Conservation (phyloP, 2,113 vertebrate genomes). For the Aptenodytes forsteri region DNA sequence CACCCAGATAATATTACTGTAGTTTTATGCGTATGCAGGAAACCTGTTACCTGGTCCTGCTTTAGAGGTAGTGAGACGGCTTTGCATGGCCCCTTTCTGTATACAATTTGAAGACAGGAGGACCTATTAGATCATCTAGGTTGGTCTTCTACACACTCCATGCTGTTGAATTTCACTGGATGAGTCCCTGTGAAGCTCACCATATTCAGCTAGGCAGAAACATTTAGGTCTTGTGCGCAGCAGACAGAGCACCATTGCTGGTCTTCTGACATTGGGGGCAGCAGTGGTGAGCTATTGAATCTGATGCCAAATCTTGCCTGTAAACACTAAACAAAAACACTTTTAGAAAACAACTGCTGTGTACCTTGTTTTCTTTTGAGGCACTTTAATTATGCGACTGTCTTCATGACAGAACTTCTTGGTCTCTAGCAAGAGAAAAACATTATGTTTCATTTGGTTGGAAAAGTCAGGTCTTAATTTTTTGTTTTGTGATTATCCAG, state of each 20-base stretch:
- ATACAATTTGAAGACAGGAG: background rate
- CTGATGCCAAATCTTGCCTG: background rate
- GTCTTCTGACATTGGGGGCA: background rate
- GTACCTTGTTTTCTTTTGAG: background rate
- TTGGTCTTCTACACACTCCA: background rate
- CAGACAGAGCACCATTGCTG: background rate
- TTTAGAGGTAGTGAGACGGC: fast-evolving
- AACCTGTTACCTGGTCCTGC: background rate
- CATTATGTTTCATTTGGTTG: background rate
- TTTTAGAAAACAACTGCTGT: background rate
- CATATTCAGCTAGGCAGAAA: background rate
- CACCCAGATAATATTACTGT: background rate
- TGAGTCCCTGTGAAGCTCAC: background rate
- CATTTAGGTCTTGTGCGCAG: background rate
- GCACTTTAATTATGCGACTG: background rate
- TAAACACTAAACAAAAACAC: background rate
- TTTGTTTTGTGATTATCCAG: background rate
- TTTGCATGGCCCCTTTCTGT: background rate
- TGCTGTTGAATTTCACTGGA: background rate
- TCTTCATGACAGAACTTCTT: background rate
- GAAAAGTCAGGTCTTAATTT: background rate
- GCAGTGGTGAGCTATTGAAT: background rate
- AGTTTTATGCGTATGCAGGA: background rate
- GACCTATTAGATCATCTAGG: background rate
- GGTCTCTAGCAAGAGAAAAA: background rate